These are phyloP conservation scores for Steinernema feltiae DNA, from an alignment of 1,140 invertebrate genomes.

Conservation along the genomic window DNA sequence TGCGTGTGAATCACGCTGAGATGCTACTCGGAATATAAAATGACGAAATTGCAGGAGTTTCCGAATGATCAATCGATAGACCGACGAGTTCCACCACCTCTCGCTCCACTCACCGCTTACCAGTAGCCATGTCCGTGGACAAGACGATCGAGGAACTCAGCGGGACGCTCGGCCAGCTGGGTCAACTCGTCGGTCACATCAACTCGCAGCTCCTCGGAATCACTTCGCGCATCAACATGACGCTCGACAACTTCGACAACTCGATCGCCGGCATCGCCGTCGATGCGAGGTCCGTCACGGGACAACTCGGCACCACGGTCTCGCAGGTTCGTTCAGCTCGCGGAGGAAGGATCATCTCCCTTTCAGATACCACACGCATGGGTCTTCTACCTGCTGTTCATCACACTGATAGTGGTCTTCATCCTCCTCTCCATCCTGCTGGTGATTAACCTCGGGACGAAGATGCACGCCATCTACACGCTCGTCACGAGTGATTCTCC, in stretches of 20 bases:
- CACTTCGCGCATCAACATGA: conserved; percentile 47
- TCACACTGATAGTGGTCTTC: conserved; percentile 52
- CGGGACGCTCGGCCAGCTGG: conserved; percentile 46
- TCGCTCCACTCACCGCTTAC: no score
- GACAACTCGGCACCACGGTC: conserved; percentile 50
- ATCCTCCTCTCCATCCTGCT: conserved; percentile 48
- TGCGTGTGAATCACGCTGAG: background rate
- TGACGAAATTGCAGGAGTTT: background rate
- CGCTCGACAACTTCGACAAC: conserved; percentile 49
- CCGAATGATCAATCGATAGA: conserved; percentile 4
- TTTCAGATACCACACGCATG: conserved; percentile 50
- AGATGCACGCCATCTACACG: conserved; percentile 47
- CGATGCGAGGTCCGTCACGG: conserved; percentile 46
- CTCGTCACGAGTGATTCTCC: conserved; percentile 19
- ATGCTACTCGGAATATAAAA: background rate
- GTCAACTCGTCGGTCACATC: conserved; percentile 46
- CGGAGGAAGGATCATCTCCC: no score
- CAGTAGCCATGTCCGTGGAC: conserved; percentile 51
- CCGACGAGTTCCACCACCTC: background rate
- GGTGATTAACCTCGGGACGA: conserved; percentile 47
- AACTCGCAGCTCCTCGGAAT: conserved; percentile 48
- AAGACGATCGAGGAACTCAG: conserved; percentile 49
- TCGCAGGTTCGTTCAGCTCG: no score
- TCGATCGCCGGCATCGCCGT: conserved; percentile 40
- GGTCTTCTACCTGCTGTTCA: conserved; percentile 53